These are phyloP conservation scores for Fregata magnificens DNA, from an alignment of 2,113 vertebrate species.

Conservation along the genomic window DNA sequence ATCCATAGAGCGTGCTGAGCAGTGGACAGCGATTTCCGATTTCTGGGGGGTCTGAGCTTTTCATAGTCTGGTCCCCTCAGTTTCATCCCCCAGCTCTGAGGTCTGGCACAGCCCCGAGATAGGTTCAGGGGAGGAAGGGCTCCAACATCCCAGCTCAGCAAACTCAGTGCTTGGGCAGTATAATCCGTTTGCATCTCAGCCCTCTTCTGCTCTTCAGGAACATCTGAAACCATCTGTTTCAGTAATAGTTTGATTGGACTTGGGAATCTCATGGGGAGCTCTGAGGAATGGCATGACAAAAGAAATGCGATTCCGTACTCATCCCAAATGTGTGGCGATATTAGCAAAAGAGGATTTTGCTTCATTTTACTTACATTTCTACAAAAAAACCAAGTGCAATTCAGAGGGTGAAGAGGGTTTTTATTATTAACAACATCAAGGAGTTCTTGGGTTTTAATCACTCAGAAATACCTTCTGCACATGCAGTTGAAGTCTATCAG, in stretches of 20 bases:
- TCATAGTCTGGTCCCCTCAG: fast-evolving
- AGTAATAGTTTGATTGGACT: neutral
- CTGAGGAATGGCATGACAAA: neutral
- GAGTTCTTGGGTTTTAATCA: neutral
- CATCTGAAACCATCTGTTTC: neutral
- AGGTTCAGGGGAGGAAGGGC: neutral
- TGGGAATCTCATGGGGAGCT: neutral
- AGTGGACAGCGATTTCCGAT: too few species aligned
- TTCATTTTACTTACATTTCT: neutral
- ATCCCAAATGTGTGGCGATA: neutral
- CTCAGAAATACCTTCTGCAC: neutral
- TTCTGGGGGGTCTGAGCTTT: neutral
- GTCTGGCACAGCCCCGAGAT: fast-evolving
- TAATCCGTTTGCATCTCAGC: fast-evolving
- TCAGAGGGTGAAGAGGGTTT: neutral
- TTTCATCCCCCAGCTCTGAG: neutral
- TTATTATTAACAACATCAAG: neutral
- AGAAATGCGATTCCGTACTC: neutral
- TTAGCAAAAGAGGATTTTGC: neutral
- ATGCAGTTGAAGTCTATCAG: neutral
- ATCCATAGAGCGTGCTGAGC: fast-evolving
- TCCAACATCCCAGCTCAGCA: neutral
- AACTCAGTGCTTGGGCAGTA: neutral
- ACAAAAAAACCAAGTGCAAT: neutral
- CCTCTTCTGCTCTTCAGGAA: neutral